These are phyloP conservation scores for Xestia ashworthii DNA, from an alignment of 2,888 invertebrate species.

Conservation along the genomic window DNA sequence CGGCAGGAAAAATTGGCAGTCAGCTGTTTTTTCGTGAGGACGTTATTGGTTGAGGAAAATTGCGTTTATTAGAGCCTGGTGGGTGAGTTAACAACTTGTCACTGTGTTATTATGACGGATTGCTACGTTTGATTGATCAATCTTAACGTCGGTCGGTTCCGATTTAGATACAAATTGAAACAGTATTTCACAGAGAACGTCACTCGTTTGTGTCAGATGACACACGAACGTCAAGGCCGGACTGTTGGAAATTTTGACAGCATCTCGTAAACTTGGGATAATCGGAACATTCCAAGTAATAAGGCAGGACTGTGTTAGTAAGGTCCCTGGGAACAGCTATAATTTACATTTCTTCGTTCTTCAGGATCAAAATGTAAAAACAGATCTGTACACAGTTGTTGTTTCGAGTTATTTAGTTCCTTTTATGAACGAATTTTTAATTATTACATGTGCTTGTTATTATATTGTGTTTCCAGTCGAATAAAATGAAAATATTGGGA, in stretches of 20 bases:
- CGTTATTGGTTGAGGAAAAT: slow-evolving; percentile 29
- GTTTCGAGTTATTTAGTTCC: neutral
- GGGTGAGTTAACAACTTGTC: slow-evolving; percentile 31
- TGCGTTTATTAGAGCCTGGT: slow-evolving; percentile 19
- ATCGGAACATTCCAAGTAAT: slow-evolving; percentile 27
- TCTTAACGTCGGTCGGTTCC: neutral
- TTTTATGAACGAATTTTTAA: neutral
- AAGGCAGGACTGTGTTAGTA: neutral
- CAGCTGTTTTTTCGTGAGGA: slow-evolving; percentile 37
- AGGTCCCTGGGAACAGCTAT: neutral
- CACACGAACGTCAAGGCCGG: neutral
- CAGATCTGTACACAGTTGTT: neutral
- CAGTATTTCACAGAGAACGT: slow-evolving; percentile 4
- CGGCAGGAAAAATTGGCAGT: slow-evolving; percentile 15
- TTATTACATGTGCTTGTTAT: neutral
- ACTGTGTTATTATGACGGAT: slow-evolving; percentile 22
- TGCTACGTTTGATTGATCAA: slow-evolving; percentile 26
- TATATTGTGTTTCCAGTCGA: neutral
- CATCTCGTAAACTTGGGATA: slow-evolving; percentile 43
- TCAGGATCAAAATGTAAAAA: neutral
- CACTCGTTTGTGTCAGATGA: slow-evolving; percentile 15
- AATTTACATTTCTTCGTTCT: neutral
- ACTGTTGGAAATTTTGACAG: slow-evolving; percentile 27
- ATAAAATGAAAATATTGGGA: slow-evolving; percentile 24
- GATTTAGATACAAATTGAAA: slow-evolving; percentile 31